Percentiles rank a stretch among this genome's conserved stretches.
Evolutionary conservation across 1,140 invertebrate species (phyloP).

Genomic region (Hermetia illucens): DNA sequence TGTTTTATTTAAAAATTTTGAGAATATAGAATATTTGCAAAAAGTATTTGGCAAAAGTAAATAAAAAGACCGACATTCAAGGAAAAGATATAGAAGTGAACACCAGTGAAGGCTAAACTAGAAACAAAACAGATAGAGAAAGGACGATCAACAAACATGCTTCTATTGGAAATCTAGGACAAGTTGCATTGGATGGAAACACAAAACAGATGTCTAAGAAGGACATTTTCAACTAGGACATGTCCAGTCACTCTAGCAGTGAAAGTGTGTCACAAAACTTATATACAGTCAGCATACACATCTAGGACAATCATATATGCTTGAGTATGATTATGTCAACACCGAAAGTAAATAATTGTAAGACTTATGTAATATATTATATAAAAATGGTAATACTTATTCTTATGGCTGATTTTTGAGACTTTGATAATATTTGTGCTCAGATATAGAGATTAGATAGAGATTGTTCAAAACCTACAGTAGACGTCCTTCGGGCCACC

Average conservation of each 20-base stretch:
- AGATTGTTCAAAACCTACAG: conserved; percentile 40
- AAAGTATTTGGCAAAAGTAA: too few species aligned
- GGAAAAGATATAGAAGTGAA: too few species aligned
- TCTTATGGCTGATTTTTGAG: conserved; percentile 16
- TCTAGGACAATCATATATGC: not conserved
- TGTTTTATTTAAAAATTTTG: too few species aligned
- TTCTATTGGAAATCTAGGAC: not conserved
- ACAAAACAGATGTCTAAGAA: too few species aligned
- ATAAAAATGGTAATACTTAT: conserved; percentile 18
- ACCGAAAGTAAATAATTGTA: conserved; percentile 3
- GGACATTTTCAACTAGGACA: too few species aligned
- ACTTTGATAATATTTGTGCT: conserved; percentile 14
- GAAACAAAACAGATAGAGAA: too few species aligned
- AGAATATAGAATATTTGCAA: too few species aligned
- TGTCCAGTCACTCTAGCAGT: not conserved
- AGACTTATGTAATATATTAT: conserved; percentile 5
- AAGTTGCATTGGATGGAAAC: not conserved
- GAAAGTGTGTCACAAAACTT: too few species aligned
- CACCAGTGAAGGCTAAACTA: too few species aligned
- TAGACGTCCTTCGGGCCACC: conserved; percentile 57
- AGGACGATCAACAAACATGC: conserved; percentile 1
- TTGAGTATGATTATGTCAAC: too few species aligned
- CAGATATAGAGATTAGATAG: conserved; percentile 2
- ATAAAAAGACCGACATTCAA: too few species aligned
- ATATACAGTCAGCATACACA: too few species aligned